These are phyloP conservation scores for Gadus macrocephalus DNA, from an alignment of 2,113 vertebrate species.

Conservation along the genomic window DNA sequence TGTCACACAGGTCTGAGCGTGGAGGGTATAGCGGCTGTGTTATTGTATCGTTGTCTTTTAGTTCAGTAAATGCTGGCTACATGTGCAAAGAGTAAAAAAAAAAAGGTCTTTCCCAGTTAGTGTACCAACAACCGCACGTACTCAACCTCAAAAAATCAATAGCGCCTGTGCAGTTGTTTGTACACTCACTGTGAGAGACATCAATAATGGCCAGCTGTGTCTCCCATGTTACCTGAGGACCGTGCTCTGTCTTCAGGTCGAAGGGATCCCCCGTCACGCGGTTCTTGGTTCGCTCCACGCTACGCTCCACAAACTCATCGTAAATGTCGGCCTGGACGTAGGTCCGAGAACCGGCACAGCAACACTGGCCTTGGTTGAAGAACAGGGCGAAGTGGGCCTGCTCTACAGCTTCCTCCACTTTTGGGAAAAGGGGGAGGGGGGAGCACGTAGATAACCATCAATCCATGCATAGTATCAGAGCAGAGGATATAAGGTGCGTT, in stretches of 20 bases:
- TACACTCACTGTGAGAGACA: too few species aligned
- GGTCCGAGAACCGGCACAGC: slow-evolving; percentile 87
- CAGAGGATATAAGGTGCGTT: too few species aligned
- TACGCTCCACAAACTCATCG: slow-evolving; percentile 86
- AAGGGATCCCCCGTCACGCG: slow-evolving; percentile 93
- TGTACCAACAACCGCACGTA: too few species aligned
- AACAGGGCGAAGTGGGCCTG: slow-evolving; percentile 92
- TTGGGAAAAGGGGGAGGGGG: not conserved
- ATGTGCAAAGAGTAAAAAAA: too few species aligned
- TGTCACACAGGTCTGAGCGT: not conserved
- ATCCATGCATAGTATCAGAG: too few species aligned
- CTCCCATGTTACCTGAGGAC: slow-evolving; percentile 84
- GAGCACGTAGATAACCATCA: slow-evolving; percentile 2
- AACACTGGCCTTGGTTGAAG: slow-evolving; percentile 99
- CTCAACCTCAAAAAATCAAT: too few species aligned
- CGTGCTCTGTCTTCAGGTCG: slow-evolving; percentile 87
- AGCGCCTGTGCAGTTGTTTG: too few species aligned
- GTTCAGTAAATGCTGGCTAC: too few species aligned
- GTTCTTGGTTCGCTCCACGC: slow-evolving; percentile 79
- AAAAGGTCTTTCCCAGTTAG: too few species aligned
- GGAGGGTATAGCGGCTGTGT: not conserved
- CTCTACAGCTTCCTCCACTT: slow-evolving; percentile 93
- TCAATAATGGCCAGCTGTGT: too few species aligned
- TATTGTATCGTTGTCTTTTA: too few species aligned
- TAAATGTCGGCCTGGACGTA: slow-evolving; percentile 92